A percentile compares a stretch with the other conserved stretches of the same genome.
Conservation (phyloP, 1,140 invertebrate genomes). For the Helicorthomorpha holstii region DNA sequence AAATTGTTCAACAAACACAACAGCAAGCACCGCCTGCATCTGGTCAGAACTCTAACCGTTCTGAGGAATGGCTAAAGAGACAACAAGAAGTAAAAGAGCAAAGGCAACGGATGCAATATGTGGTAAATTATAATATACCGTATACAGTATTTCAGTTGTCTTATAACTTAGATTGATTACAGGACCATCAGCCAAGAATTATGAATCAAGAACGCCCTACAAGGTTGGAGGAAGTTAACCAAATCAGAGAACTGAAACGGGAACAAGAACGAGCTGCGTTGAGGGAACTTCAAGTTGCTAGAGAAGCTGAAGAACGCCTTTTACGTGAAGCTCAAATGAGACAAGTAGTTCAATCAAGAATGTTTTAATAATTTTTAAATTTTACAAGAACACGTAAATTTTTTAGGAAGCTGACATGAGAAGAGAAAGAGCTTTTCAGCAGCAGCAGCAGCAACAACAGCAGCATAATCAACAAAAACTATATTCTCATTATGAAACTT, state of each 20-base stretch:
- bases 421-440: constrained; percentile 13
- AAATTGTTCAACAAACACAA: too few species aligned
- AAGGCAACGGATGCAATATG: constrained; percentile 15
- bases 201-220: constrained; percentile 7
- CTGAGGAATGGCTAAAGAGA: constrained; percentile 6
- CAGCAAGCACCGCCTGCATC: background rate
- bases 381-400: background rate
- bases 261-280: constrained; percentile 3
- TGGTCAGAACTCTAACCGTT: background rate
- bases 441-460: constrained; percentile 8
- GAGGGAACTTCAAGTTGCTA: constrained; percentile 21
- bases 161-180: constrained; percentile 17
- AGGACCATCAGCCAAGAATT: constrained; percentile 17
- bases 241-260: constrained; percentile 14
- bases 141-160: constrained; percentile 23
- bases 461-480: too few species aligned
- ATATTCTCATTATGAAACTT: too few species aligned
- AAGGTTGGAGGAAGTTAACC: constrained; percentile 10
- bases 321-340: constrained; percentile 21
- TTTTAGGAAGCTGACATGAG: constrained; percentile 9
- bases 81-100: constrained; percentile 7
- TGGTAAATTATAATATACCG: constrained; percentile 29
- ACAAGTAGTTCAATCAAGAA: constrained; percentile 13
- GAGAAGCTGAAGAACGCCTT: constrained; percentile 22
- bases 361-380: background rate